Conservation (phyloP, 2,888 invertebrate genomes). For the Hyles lineata region DNA sequence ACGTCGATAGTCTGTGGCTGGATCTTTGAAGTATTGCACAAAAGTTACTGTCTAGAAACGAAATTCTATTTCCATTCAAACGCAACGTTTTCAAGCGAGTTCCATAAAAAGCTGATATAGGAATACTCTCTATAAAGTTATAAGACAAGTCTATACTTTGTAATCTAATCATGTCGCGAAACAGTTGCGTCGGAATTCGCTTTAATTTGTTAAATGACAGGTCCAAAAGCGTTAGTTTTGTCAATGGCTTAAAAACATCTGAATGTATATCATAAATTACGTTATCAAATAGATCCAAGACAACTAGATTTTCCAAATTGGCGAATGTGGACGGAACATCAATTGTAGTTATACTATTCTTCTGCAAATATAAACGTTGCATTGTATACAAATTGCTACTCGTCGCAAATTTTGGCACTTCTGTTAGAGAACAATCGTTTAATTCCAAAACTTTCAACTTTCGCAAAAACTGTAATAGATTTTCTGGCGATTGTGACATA, state of each 20-base stretch:
- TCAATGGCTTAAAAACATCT: constrained; percentile 59
- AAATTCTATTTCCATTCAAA: constrained; percentile 65
- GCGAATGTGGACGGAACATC: constrained; percentile 49
- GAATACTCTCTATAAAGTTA: constrained; percentile 62
- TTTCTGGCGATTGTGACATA: constrained; percentile 55
- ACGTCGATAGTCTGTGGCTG: constrained; percentile 60
- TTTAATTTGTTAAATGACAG: constrained; percentile 63
- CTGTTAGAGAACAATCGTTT: constrained; percentile 56
- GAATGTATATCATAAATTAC: constrained; percentile 56
- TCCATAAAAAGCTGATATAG: constrained; percentile 64
- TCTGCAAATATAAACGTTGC: constrained; percentile 60
- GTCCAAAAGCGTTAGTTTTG: constrained; percentile 57
- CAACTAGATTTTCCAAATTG: constrained; percentile 59
- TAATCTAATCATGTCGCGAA: constrained; percentile 57
- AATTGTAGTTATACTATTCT: constrained; percentile 61
- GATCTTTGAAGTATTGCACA: constrained; percentile 66
- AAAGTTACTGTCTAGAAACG: constrained; percentile 70
- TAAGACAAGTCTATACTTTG: constrained; percentile 63
- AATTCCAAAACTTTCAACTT: constrained; percentile 56
- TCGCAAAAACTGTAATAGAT: constrained; percentile 51
- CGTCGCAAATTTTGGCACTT: constrained; percentile 62
- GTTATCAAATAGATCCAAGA: constrained; percentile 63
- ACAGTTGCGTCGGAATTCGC: constrained; percentile 59
- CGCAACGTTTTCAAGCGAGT: constrained; percentile 65
- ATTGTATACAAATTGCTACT: constrained; percentile 60